A percentile compares a stretch with the other conserved stretches of the same genome.
Evolutionary conservation across 2,797 vertebrate genomes (phyloP).

Genomic region (Trichosurus vulpecula): DNA sequence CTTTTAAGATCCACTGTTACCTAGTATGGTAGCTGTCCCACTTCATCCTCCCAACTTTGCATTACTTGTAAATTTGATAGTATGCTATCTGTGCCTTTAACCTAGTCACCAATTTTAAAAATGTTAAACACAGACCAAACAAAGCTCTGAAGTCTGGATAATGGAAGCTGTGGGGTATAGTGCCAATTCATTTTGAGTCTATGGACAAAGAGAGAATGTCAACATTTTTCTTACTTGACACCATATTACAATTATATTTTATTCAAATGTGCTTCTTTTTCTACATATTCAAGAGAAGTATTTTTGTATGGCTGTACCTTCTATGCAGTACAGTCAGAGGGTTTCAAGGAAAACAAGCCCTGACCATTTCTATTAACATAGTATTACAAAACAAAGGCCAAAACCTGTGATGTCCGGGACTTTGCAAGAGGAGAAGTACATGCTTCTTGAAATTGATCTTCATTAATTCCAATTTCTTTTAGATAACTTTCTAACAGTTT

Average conservation of each 20-base stretch:
- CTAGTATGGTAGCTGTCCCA: background rate
- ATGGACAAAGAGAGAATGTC: background rate
- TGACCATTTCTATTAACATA: slow-evolving; percentile 26
- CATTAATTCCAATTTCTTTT: slow-evolving; percentile 97
- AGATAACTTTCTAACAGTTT: slow-evolving; percentile 94
- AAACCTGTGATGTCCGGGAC: slow-evolving; percentile 93
- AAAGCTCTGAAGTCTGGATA: background rate
- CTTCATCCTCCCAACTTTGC: background rate
- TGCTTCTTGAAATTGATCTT: slow-evolving; percentile 96
- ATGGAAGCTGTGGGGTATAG: background rate
- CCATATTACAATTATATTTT: background rate
- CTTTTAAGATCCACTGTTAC: background rate
- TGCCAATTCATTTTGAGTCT: background rate
- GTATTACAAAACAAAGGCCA: slow-evolving; percentile 43
- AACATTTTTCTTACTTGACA: background rate
- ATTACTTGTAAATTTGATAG: background rate
- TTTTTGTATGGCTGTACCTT: background rate
- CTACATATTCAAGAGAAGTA: background rate
- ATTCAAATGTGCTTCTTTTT: background rate
- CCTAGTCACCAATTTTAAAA: background rate
- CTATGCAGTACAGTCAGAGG: background rate
- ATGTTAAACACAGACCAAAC: background rate
- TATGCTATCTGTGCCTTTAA: background rate
- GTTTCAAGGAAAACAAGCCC: background rate
- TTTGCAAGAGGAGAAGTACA: slow-evolving; percentile 94